phyloP scores from a whole-genome alignment of 2,113 vertebrate genomes.

The Poeciliopsis retropinna region DNA sequence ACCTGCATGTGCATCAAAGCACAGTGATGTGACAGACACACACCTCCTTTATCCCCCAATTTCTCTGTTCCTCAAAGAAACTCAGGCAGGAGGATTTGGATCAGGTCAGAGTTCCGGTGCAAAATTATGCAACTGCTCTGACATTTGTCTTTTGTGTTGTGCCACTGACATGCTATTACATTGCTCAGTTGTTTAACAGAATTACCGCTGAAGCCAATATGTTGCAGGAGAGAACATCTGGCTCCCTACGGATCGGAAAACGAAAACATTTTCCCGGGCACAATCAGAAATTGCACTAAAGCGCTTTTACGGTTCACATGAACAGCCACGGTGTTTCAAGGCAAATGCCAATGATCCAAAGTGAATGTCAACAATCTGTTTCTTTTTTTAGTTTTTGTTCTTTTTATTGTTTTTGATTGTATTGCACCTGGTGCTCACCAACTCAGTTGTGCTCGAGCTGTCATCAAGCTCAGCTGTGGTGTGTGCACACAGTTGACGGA shows the following conservation, averaged over 20 bases:
- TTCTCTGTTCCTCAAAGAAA: conserved; percentile 35
- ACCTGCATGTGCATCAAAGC: conserved; percentile 76
- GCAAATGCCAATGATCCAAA: background rate
- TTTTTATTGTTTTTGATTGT: background rate
- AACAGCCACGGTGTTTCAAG: background rate
- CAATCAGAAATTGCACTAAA: conserved; percentile 13
- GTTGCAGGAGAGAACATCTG: conserved; percentile 32
- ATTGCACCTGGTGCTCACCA: conserved; percentile 40
- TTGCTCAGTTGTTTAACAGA: conserved; percentile 35
- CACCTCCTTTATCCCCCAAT: conserved; percentile 28
- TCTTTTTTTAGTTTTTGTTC: background rate
- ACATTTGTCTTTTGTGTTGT: conserved; percentile 35
- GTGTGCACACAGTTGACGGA: conserved; percentile 56
- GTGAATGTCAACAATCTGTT: background rate
- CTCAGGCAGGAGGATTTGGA: conserved; percentile 21
- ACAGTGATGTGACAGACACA: conserved; percentile 60
- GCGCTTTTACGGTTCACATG: conserved; percentile 5
- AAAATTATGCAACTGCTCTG: conserved; percentile 42
- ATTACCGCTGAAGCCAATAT: conserved; percentile 24
- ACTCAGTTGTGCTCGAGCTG: conserved; percentile 18
- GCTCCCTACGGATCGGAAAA: conserved; percentile 3
- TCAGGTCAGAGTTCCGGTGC: conserved; percentile 35
- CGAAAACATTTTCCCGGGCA: background rate
- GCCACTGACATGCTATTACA: conserved; percentile 38
- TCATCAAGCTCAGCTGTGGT: conserved; percentile 44